phyloP scores from a whole-genome alignment of 2,888 invertebrate genomes.

The Pantelozetes paolii region DNA sequence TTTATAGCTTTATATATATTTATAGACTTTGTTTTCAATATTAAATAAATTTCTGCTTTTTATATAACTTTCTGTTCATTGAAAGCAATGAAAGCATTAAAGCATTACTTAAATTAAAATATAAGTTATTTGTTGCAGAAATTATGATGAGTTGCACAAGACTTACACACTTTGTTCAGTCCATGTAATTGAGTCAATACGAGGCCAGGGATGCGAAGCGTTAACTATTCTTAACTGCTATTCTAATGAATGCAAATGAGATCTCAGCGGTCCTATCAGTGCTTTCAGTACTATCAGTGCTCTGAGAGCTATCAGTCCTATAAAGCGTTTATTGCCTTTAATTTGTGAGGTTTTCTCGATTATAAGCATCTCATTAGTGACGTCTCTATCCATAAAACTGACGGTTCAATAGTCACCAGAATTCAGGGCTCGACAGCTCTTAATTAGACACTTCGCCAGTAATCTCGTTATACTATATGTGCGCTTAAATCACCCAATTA shows the following conservation, averaged over 20 bases:
- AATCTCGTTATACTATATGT: constrained; percentile 25
- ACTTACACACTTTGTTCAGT: neutral
- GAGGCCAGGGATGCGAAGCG: neutral
- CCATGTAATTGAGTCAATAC: neutral
- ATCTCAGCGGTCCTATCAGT: constrained; percentile 23
- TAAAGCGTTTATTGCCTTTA: constrained; percentile 14
- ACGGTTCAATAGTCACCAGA: neutral
- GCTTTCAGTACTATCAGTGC: no score
- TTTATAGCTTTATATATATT: no score
- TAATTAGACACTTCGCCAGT: constrained; percentile 8
- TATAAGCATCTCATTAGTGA: constrained; percentile 28
- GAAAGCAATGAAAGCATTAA: neutral
- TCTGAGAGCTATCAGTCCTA: no score
- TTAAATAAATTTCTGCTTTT: constrained; percentile 3
- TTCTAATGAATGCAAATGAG: constrained; percentile 16
- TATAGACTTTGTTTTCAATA: neutral
- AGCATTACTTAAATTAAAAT: neutral
- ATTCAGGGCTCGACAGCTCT: neutral
- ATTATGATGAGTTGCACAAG: constrained; percentile 19
- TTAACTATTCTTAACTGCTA: neutral
- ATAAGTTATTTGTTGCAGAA: constrained; percentile 26
- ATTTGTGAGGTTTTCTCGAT: constrained; percentile 10
- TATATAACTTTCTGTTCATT: neutral
- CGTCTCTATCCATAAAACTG: neutral
- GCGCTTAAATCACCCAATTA: constrained; percentile 14